Evolutionary conservation across 2,888 invertebrate species (phyloP), one percentile per base, ranked within the genome.

Genomic region (Adela reaumurella): DNA sequence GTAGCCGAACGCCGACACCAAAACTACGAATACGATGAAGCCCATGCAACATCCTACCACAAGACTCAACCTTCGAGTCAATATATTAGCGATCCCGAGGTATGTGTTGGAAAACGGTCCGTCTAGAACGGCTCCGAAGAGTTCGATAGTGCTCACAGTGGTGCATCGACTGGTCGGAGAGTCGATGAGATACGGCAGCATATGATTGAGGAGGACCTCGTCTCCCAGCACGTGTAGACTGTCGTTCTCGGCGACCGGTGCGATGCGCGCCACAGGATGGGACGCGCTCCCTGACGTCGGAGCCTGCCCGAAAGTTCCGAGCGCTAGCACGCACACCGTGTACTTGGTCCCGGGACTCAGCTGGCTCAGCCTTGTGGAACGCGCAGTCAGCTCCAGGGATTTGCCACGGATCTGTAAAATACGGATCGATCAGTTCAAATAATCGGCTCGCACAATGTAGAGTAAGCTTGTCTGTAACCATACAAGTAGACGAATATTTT

Each of bases 1-100:
- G 65, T 92, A 92, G 19, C 90, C 91, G 54, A 93, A 80, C 45
- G 89, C 86, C n/a, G 92, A 90, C 49, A 92, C 89, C 60, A 93
- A 80, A 19, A 92, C 86, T 48, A 94, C 83, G 63, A 94, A 92
- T 46, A 94, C 90, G 52, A 92, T 83, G 61, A 92, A 89, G 48
- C 92, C 92, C 81, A 94, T 85, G 62, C 90, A 90, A 64, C 91
- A 89, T 47, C 93, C 93, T 49, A 94, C 88, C 58, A 93, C 91
- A 55, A 94, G 83, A 24, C 93, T 92, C 50, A 94, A 79, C 55
- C 93, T 83, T 51, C 92, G 81, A 3, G 91, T 90, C 41, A 93
- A 77, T 61, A 94, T 86, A 52, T 89, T 90, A 55, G 87, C 86
- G 44, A 89, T 84, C 43, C 83, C 83, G 68, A 87, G 84, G 19